Base-by-base conservation (phyloP, 2,888 invertebrate species). In the Lucinisca nassula region DNA sequence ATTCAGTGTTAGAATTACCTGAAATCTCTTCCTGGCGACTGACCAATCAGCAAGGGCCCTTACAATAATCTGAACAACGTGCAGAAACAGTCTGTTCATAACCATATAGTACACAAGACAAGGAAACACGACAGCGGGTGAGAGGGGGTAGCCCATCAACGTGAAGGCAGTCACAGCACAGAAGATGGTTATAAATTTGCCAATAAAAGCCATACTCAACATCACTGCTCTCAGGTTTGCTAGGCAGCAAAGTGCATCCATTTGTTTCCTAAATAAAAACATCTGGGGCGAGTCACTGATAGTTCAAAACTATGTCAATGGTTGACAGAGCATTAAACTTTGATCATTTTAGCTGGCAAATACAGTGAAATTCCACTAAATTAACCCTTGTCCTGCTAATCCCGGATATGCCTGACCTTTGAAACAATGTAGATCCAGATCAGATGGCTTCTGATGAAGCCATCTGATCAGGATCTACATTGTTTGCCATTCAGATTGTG, bases 151-250 rank as follows among this genome's bases (percentile, higher is more conserved):
- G 3, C 67, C 35, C 35, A 35, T 4, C 17, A 67, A 1, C 3
- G 32, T 21, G 1, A 10, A 35, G 12, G 24, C 21, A 35, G 21
- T 61, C 76, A 82, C 30, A 32, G 82, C 67, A 67, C 49, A 24
- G 70, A 61, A 82, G 76, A 82, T 67, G 76, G 67, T 76, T 0
- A 75, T 35, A 32, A 67, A 75, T 74, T 82, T 75, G 14, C 76
- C 82, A 67, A 67, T 17, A 76, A 82, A 67, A 37, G 35, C 74
- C 49, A 82, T 21, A 37, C 32, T 70, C 75, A 67, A 24, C 76
- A 75, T 67, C n/a, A 75, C 10, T 8, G 61, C 35, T 40, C 76
- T 75, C 0, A 82, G 14, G 24, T 70, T 67, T 32, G 17, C 67
- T 35, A 67, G 32, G 10, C 35, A 4, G 3, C 17, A 24, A 1